These are phyloP conservation scores for Dasyurus viverrinus DNA, from an alignment of 2,113 vertebrate species.

Conservation along the genomic window DNA sequence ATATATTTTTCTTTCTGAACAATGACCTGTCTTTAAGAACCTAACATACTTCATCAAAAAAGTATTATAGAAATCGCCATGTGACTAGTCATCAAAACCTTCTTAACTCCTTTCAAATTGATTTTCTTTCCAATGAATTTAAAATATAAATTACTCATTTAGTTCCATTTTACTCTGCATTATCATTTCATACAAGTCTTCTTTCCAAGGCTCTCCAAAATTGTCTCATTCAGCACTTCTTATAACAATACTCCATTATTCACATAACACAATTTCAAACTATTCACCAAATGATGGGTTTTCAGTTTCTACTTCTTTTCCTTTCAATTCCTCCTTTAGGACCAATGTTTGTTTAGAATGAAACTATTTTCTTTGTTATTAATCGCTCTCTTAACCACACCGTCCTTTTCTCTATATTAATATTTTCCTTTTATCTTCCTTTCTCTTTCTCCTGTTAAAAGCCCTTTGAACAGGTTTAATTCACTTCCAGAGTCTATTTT, in stretches of 20 bases:
- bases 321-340: not conserved
- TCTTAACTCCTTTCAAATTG: too few species aligned
- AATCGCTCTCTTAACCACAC: not conserved
- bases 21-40: too few species aligned
- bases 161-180: not conserved
- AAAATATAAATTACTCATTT: not conserved
- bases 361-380: not conserved
- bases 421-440: not conserved
- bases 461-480: too few species aligned
- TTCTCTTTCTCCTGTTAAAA: not conserved
- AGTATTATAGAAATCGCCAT: too few species aligned
- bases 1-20: too few species aligned
- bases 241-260: not conserved
- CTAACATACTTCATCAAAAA: too few species aligned
- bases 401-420: not conserved
- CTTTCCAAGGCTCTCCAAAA: not conserved
- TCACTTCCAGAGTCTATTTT: too few species aligned
- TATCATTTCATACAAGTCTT: not conserved
- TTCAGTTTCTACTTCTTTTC: not conserved
- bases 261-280: not conserved
- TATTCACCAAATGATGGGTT: not conserved
- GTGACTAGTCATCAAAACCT: too few species aligned
- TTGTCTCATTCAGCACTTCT: not conserved
- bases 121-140: too few species aligned
- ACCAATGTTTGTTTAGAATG: not conserved